Evolutionary conservation across 2,113 vertebrate genomes (phyloP), one percentile per base, ranked within the genome.

Genomic region (Toxostoma redivivum): DNA sequence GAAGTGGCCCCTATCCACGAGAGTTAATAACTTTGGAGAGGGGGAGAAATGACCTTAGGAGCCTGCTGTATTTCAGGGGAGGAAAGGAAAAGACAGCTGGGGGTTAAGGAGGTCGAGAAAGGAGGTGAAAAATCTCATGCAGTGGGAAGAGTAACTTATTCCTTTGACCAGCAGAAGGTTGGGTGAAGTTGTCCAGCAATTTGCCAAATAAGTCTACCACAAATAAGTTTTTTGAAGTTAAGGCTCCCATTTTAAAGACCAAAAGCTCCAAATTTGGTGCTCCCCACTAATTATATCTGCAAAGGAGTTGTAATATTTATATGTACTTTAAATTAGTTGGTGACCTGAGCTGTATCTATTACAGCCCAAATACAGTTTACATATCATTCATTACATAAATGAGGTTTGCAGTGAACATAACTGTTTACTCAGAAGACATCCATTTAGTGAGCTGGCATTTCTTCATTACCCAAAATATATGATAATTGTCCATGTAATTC

Each of bases 381-480:
- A 51, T 61, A 91, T 78, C 74, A 92, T 88, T 91, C 78, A 88
- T 95, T 96, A 95, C 24, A 96, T 64, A 96, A 95, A 94, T 74
- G 62, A 94, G 58, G 47, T 86, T 85, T 62, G 72, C 91, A 94
- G 78, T 67, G 80, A 93, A 96, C 76, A 38, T 80, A 94, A 88
- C 81, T 93, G 89, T 97, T 97, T 97, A 94, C 92, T 95, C 96
- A 80, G 87, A 95, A 96, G 94, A 94, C 73, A 97, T 95, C 87
- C 92, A 91, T 97, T 97, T 95, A 97, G 67, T 69, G 57, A 98
- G 76, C 5, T 93, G 88, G 92, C 90, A 97, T 95, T 97, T 96
- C 89, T 94, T 97, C 87, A 96, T 98, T 97, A 96, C 80, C 96
- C 89, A 95, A 97, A 97, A 96, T 96, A 93, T 45, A 89, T 4